Conservation (phyloP, 2,113 vertebrate genomes). For the Cnemophilus loriae region DNA sequence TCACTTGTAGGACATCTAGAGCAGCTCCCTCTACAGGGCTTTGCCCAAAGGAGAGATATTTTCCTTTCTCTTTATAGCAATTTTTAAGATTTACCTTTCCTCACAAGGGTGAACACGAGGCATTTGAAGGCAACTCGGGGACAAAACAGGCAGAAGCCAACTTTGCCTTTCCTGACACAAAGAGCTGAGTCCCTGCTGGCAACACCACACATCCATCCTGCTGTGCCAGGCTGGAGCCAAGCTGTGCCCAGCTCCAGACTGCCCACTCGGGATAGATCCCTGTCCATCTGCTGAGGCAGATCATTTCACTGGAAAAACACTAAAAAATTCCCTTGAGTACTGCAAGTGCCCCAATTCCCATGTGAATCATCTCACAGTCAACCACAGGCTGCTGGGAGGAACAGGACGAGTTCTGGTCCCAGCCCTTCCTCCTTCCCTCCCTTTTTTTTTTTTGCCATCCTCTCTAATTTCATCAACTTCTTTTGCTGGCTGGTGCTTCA, state of each 20-base stretch:
- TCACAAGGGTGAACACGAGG: background rate
- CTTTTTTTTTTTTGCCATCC: background rate
- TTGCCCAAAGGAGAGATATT: background rate
- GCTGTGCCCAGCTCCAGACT: background rate
- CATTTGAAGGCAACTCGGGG: background rate
- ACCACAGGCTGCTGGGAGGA: background rate
- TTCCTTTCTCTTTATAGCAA: background rate
- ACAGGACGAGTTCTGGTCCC: background rate
- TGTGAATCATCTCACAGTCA: accelerated
- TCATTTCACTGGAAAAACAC: background rate
- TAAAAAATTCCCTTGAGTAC: background rate
- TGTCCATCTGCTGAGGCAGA: background rate
- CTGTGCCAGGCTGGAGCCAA: background rate
- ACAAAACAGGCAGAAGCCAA: background rate
- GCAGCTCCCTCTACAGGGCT: background rate
- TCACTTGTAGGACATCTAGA: background rate
- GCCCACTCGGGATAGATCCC: background rate
- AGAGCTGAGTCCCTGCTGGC: background rate
- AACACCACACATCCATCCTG: background rate
- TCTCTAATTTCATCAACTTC: background rate
- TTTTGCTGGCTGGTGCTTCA: background rate
- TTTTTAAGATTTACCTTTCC: background rate
- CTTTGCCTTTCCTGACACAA: background rate
- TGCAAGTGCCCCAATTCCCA: background rate
- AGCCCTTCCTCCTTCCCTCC: slow-evolving; percentile 1